Evolutionary conservation across 2,797 vertebrate species (phyloP).

Genomic region (Lepus townsendii): DNA sequence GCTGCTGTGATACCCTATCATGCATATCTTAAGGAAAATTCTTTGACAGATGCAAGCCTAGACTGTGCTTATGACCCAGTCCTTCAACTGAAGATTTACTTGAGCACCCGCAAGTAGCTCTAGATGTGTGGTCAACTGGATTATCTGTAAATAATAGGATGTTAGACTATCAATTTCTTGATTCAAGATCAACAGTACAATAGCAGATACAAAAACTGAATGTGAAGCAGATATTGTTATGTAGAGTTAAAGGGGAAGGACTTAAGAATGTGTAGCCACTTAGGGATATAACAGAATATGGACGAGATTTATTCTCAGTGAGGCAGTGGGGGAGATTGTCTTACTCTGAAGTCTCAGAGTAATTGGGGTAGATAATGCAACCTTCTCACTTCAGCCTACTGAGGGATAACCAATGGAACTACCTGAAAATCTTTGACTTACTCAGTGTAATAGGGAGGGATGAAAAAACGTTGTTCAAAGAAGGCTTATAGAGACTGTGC

Average conservation of each 20-base stretch:
- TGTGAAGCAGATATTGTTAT: not conserved
- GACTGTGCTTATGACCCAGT: not conserved
- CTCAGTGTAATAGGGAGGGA: not conserved
- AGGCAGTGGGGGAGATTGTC: not conserved
- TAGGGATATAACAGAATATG: not conserved
- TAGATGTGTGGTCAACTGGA: not conserved
- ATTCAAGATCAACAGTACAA: not conserved
- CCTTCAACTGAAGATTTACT: not conserved
- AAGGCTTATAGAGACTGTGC: not conserved
- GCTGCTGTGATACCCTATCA: not conserved
- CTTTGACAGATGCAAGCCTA: not conserved
- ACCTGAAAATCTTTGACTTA: not conserved
- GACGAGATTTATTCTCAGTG: not conserved
- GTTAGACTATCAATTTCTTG: not conserved
- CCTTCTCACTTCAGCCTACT: not conserved
- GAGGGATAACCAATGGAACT: not conserved
- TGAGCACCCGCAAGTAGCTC: not conserved
- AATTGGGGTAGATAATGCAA: fast-evolving
- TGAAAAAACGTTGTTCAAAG: not conserved
- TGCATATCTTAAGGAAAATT: not conserved
- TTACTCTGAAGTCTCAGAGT: not conserved
- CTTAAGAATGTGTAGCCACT: not conserved
- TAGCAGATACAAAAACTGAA: not conserved
- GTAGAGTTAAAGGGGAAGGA: not conserved
- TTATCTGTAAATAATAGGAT: not conserved